Evolutionary conservation across 2,113 vertebrate species (phyloP).

Genomic region (Microcebus ravelobensis): DNA sequence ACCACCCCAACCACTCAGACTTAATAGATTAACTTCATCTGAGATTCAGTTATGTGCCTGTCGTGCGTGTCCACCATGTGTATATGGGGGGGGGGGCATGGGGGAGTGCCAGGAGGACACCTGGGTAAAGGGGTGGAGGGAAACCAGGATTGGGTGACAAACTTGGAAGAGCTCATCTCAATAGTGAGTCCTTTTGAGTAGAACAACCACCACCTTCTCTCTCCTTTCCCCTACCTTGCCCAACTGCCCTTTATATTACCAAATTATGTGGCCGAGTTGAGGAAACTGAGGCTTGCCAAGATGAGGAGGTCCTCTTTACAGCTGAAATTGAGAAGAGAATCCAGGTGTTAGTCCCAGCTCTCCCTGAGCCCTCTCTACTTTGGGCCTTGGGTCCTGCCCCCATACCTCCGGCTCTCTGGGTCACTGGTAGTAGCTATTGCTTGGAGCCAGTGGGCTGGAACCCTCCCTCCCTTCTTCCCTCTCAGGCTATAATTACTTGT

Average conservation of each 20-base stretch:
- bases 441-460: slow-evolving; percentile 58
- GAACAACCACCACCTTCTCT: neutral
- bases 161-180: neutral
- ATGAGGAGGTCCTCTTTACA: neutral
- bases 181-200: neutral
- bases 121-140: neutral
- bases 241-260: neutral
- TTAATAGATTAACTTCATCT: neutral
- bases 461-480: slow-evolving; percentile 66
- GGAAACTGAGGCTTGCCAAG: neutral
- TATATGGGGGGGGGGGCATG: neutral
- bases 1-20: neutral
- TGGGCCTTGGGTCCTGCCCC: neutral
- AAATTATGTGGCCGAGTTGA: neutral
- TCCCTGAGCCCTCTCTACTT: neutral
- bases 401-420: neutral
- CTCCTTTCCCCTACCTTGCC: neutral
- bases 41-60: neutral
- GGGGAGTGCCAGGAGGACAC: neutral
- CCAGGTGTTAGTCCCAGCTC: neutral
- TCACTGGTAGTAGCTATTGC: neutral
- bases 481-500: slow-evolving; percentile 61
- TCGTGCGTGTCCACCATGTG: neutral
- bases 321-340: neutral
- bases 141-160: neutral